Evolutionary conservation across 2,113 vertebrate genomes (phyloP).

Genomic region (Chionis minor): DNA sequence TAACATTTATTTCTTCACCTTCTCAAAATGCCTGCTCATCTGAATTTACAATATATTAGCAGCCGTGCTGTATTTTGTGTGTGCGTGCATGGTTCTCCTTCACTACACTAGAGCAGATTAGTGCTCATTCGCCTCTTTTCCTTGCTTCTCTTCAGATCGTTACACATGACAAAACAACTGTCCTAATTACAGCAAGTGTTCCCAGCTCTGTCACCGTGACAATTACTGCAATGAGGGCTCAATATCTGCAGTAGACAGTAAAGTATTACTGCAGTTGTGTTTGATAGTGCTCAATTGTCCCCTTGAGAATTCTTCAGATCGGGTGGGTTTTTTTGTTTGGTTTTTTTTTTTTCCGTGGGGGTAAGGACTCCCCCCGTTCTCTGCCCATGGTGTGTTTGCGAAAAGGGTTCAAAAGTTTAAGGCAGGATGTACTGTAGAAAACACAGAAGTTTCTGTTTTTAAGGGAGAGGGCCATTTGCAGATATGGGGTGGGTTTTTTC

Average conservation of each 20-base stretch:
- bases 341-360: background rate
- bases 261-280: slow-evolving; percentile 69
- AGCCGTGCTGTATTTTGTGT: background rate
- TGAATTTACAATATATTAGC: slow-evolving; percentile 32
- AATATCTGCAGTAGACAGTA: slow-evolving; percentile 64
- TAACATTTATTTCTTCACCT: slow-evolving; percentile 50
- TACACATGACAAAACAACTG: slow-evolving; percentile 77
- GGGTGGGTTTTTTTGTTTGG: background rate
- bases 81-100: slow-evolving; percentile 13
- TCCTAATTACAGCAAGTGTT: slow-evolving; percentile 74
- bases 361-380: background rate
- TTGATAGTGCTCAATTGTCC: slow-evolving; percentile 69
- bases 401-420: slow-evolving; percentile 43
- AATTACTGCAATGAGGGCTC: slow-evolving; percentile 71
- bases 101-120: slow-evolving; percentile 49
- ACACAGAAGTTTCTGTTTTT: background rate
- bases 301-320: slow-evolving; percentile 45
- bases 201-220: slow-evolving; percentile 69
- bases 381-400: background rate
- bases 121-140: slow-evolving; percentile 64
- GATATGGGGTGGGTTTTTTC: background rate
- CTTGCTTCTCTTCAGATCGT: slow-evolving; percentile 72
- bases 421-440: background rate
- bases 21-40: slow-evolving; percentile 43
- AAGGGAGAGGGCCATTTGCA: background rate